Conservation (phyloP, 53 echinoderm and acorn worm genomes). For the Echinarachnius parma region DNA sequence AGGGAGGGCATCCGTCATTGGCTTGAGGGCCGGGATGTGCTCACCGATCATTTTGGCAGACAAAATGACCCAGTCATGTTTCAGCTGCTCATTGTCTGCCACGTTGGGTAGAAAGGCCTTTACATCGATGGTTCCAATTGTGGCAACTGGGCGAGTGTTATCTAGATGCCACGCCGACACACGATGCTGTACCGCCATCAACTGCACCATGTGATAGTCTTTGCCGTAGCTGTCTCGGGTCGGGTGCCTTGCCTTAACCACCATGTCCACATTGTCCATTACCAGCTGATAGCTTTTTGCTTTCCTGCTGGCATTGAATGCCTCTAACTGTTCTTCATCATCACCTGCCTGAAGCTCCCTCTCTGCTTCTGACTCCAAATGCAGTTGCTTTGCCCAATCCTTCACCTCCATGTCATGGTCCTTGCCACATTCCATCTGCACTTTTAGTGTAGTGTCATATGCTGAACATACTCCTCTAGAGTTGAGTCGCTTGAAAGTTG, state of each 20-base stretch:
- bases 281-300: neutral
- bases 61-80: constrained; percentile 40
- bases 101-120: constrained; percentile 51
- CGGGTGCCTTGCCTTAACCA: constrained; percentile 56
- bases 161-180: constrained; percentile 21
- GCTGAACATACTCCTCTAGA: constrained; percentile 29
- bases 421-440: constrained; percentile 44
- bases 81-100: constrained; percentile 37
- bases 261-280: constrained; percentile 66
- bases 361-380: neutral
- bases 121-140: neutral
- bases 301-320: neutral
- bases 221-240: constrained; percentile 43
- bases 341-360: neutral
- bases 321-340: neutral
- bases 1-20: constrained; percentile 20
- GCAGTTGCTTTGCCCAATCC: constrained; percentile 29
- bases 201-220: constrained; percentile 64
- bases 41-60: constrained; percentile 42
- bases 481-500: constrained; percentile 26
- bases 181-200: constrained; percentile 50
- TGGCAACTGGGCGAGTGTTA: constrained; percentile 13
- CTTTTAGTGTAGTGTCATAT: constrained; percentile 30
- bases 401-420: constrained; percentile 45
- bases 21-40: constrained; percentile 37